A percentile compares a stretch with the other conserved stretches of the same genome.
phyloP scores from a whole-genome alignment of 1,140 invertebrate species.

The Aleiodes sp. region DNA sequence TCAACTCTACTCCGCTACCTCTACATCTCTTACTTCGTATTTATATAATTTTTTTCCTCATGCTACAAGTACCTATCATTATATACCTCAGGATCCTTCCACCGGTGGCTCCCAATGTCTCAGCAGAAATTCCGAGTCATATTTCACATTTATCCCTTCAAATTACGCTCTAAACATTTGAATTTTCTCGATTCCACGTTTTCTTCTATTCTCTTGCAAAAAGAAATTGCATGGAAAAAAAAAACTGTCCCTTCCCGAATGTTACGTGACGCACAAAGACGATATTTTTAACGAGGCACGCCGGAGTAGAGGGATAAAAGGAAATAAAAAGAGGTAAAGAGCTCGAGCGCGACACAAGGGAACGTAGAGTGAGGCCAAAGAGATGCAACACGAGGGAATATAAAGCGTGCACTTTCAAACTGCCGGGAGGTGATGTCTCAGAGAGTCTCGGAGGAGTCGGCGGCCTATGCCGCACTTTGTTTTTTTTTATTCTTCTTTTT shows the following conservation, averaged over 20 bases:
- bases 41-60: too few relatives aligned
- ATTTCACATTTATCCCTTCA: not conserved
- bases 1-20: not conserved
- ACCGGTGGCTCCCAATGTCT: not conserved
- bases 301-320: constrained; percentile 8
- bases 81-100: not conserved
- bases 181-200: not conserved
- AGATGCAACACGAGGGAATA: constrained; percentile 28
- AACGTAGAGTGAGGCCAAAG: constrained; percentile 30
- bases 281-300: constrained; percentile 16
- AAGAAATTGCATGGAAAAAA: not conserved
- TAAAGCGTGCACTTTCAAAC: constrained; percentile 50
- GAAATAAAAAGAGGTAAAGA: constrained; percentile 19
- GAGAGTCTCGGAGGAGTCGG: constrained; percentile 5
- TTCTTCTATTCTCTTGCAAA: not conserved
- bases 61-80: not conserved
- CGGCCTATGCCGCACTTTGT: not conserved
- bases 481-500: constrained; percentile 4
- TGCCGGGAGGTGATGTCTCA: constrained; percentile 36
- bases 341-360: constrained; percentile 17
- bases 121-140: not conserved
- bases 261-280: constrained; percentile 17
- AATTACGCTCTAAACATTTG: not conserved
- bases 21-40: too few relatives aligned
- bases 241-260: not conserved